Percentiles rank a stretch among this genome's conserved stretches.
Evolutionary conservation across 2,888 invertebrate genomes (phyloP).

Genomic region (Ormyrus pomaceus): DNA sequence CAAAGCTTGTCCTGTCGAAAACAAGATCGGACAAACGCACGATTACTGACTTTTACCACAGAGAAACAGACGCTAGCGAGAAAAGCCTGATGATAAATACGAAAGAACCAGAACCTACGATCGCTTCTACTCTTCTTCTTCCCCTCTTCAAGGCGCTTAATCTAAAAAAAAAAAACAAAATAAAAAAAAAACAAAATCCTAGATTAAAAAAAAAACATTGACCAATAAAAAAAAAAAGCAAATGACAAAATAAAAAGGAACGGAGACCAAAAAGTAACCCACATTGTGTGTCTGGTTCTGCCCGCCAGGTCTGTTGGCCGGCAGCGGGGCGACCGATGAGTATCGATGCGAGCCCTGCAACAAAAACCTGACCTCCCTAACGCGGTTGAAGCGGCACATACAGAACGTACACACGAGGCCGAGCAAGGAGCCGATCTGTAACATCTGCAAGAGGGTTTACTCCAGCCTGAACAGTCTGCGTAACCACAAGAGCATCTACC

Average conservation of each 20-base stretch:
- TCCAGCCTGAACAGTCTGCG: slow-evolving; percentile 93
- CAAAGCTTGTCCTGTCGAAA: slow-evolving; percentile 60
- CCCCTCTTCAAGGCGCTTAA: slow-evolving; percentile 51
- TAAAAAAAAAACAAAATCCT: slow-evolving; percentile 13
- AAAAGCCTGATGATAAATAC: slow-evolving; percentile 57
- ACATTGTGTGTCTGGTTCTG: slow-evolving; percentile 76
- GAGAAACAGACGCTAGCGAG: slow-evolving; percentile 61
- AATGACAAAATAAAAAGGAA: slow-evolving; percentile 46
- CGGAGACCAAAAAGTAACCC: slow-evolving; percentile 71
- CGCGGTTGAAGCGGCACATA: slow-evolving; percentile 92
- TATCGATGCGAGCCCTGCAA: slow-evolving; percentile 94
- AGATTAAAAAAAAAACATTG: slow-evolving; percentile 22
- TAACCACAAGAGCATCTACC: slow-evolving; percentile 95
- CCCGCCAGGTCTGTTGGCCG: slow-evolving; percentile 79
- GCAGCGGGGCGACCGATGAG: slow-evolving; percentile 86
- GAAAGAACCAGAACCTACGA: slow-evolving; percentile 46
- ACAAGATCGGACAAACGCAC: slow-evolving; percentile 47
- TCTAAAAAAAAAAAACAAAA: slow-evolving; percentile 29
- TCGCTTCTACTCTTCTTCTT: slow-evolving; percentile 56
- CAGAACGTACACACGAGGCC: slow-evolving; percentile 95
- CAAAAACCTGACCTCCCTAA: slow-evolving; percentile 91
- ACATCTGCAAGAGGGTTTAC: slow-evolving; percentile 94
- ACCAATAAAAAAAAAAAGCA: slow-evolving; percentile 27
- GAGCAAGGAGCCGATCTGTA: slow-evolving; percentile 93
- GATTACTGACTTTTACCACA: slow-evolving; percentile 32